Evolutionary conservation across 2,888 invertebrate species (phyloP), one percentile per base, ranked within the genome.

Genomic region (Melieria omissa): DNA sequence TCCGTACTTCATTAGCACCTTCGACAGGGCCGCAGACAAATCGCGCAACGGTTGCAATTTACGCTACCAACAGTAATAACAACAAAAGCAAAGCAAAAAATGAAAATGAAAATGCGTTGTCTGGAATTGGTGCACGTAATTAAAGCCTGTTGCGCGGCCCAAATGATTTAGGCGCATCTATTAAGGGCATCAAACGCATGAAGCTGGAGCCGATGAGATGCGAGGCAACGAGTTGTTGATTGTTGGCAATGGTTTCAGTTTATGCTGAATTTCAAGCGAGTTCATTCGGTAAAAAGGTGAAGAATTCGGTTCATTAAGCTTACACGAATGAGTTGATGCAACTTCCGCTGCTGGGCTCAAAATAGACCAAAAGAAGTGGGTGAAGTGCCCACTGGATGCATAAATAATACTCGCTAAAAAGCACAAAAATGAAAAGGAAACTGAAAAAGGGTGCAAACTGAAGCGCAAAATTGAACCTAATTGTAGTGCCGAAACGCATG

Each of bases 101-200:
- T n/a, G n/a, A n/a, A 29, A 29, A 29, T 12, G 49, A 49, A 49
- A 8, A 69, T 62, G 41, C 52, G 74, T 70, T 65, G 74, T 72
- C 71, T 70, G 72, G 67, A 67, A 76, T 71, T 72, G 55, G 69
- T 63, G 29, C 29, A 29, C 14, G 70, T 71, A 76, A 76, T 74
- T 76, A 76, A 68, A 65, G 73, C 72, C 61, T 71, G 72, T 71
- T 73, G 72, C 49, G 71, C 58, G 61, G 29, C 29, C 47, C 14
- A 75, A 72, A 71, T 76, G 49, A 70, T 74, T 71, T 65, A 72
- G 64, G 62, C 71, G 71, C 55, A 12, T 67, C 70, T 70, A 29
- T 29, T 29, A 29, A 29, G 29, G 29, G 29, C 29, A 29, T 29
- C 29, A n/a, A n/a, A n/a, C n/a, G 29, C 29, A 3, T 29, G 29